Conservation (phyloP, 2,113 vertebrate genomes). For the Oplegnathus fasciatus region DNA sequence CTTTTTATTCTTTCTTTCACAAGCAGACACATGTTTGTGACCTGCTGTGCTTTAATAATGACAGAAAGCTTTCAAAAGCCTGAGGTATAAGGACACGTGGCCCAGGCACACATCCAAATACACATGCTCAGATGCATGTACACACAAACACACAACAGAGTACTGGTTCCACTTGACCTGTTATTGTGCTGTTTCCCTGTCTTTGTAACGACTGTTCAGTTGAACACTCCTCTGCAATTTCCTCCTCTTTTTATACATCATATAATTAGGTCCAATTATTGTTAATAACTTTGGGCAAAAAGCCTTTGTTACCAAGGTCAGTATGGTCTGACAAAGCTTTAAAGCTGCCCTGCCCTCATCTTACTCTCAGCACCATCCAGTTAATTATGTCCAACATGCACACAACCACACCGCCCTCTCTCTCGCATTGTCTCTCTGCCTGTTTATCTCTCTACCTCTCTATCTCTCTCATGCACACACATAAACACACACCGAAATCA, state of each 20-base stretch:
- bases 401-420: constrained; percentile 8
- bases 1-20: not conserved
- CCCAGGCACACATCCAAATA: constrained; percentile 16
- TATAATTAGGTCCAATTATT: constrained; percentile 78
- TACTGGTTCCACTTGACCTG: constrained; percentile 63
- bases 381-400: constrained; percentile 68
- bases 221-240: constrained; percentile 66
- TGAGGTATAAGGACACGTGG: not conserved
- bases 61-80: not conserved
- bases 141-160: constrained; percentile 7
- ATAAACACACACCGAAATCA: constrained; percentile 24
- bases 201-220: constrained; percentile 57
- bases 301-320: constrained; percentile 76
- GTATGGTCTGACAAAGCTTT: constrained; percentile 71
- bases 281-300: constrained; percentile 72
- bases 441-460: not conserved
- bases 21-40: not conserved
- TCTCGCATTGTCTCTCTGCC: not conserved
- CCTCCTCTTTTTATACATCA: constrained; percentile 64
- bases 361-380: constrained; percentile 58
- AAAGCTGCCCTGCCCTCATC: constrained; percentile 59
- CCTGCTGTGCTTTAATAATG: constrained; percentile 18
- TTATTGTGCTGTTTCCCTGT: constrained; percentile 46
- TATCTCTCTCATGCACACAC: constrained; percentile 2
- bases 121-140: constrained; percentile 17